A percentile compares a stretch with the other conserved stretches of the same genome.
Conservation (phyloP, 2,888 invertebrate species). For the Pyralis farinalis region DNA sequence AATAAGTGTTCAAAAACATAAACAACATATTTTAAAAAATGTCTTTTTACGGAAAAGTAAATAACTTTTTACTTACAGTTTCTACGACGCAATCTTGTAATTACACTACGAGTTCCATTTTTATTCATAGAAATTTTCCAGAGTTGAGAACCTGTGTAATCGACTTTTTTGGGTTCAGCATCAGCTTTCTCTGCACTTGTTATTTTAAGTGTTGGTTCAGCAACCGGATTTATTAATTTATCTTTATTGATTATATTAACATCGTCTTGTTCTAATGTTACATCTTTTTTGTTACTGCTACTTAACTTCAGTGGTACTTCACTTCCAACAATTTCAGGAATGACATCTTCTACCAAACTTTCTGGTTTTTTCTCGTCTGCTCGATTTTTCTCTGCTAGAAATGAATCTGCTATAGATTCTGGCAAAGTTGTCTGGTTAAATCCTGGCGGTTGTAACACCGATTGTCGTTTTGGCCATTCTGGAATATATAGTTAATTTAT, state of each 20-base stretch:
- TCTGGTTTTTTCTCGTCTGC: conserved; percentile 20
- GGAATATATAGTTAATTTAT: neutral
- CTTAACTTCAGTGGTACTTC: too few relatives aligned
- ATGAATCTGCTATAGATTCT: conserved; percentile 14
- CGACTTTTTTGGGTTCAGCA: conserved; percentile 53
- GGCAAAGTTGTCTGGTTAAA: neutral
- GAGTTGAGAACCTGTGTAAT: conserved; percentile 88
- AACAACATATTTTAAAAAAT: neutral
- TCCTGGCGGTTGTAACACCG: conserved; percentile 54
- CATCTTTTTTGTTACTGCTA: conserved; percentile 25
- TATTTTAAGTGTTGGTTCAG: neutral
- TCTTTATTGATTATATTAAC: neutral
- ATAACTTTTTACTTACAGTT: conserved; percentile 46
- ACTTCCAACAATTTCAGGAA: conserved; percentile 21
- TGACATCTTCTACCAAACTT: conserved; percentile 19
- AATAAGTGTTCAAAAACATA: neutral
- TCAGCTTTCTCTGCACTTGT: neutral
- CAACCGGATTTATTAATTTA: neutral
- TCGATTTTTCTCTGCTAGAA: conserved; percentile 20
- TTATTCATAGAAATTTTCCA: conserved; percentile 84
- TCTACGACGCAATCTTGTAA: conserved; percentile 53
- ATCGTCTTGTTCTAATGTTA: conserved; percentile 6
- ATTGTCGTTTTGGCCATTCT: conserved; percentile 39
- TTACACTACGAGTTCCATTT: conserved; percentile 58
- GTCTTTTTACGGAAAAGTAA: too few relatives aligned